phyloP scores from a whole-genome alignment of 1,140 invertebrate genomes.

The Venturia canescens region DNA sequence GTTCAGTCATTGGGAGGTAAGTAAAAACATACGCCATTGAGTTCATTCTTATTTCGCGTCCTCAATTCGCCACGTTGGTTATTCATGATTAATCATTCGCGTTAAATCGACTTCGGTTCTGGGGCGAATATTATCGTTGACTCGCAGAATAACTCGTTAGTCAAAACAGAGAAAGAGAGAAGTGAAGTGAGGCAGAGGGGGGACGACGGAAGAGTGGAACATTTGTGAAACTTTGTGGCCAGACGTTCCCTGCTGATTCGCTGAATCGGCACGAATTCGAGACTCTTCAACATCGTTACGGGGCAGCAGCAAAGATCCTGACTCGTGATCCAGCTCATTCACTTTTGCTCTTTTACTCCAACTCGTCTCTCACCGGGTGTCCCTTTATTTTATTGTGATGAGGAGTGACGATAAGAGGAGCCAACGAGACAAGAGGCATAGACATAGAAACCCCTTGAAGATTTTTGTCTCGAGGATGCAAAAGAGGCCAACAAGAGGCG shows the following conservation, averaged over 20 bases:
- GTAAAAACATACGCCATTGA: constrained; percentile 51
- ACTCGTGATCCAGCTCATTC: constrained; percentile 25
- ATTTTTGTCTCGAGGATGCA: background rate
- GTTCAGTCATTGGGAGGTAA: constrained; percentile 98
- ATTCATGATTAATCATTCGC: constrained; percentile 21
- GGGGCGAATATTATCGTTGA: constrained; percentile 1
- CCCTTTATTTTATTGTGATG: constrained; percentile 37
- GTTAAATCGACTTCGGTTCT: background rate
- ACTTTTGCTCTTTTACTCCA: background rate
- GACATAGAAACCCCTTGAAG: constrained; percentile 13
- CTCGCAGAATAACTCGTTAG: constrained; percentile 2
- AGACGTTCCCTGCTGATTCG: constrained; percentile 8
- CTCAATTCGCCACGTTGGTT: background rate
- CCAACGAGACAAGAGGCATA: constrained; percentile 23
- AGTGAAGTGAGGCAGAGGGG: too few relatives aligned
- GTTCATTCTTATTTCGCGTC: background rate
- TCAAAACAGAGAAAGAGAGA: background rate
- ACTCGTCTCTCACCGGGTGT: constrained; percentile 21
- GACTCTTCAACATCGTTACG: constrained; percentile 10
- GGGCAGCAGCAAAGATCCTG: constrained; percentile 24
- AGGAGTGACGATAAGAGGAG: constrained; percentile 41
- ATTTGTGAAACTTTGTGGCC: background rate
- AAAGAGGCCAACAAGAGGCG: background rate
- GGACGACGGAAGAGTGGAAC: background rate
- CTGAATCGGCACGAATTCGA: constrained; percentile 18